Conservation (phyloP, 2,888 invertebrate genomes). For the Eupithecia centaureata region DNA sequence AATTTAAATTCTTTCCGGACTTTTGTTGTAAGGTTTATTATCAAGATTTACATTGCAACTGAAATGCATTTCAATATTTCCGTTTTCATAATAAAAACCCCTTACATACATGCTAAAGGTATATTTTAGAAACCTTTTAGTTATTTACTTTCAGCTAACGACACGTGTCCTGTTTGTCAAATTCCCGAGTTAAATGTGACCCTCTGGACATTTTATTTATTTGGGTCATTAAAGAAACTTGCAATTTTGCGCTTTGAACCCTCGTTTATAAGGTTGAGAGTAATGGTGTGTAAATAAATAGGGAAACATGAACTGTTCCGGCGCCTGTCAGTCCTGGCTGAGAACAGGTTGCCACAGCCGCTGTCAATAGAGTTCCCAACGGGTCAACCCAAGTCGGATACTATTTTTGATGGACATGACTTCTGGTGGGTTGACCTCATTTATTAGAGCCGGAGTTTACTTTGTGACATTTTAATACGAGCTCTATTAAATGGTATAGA, state of each 20-base stretch:
- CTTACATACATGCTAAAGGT: neutral
- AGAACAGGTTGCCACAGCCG: constrained; percentile 46
- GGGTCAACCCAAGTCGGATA: constrained; percentile 46
- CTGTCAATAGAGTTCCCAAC: constrained; percentile 55
- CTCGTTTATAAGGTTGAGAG: constrained; percentile 32
- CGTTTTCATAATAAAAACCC: constrained; percentile 22
- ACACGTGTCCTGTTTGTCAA: constrained; percentile 4
- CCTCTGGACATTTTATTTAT: constrained; percentile 40
- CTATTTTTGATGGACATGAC: constrained; percentile 45
- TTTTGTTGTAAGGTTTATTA: constrained; percentile 5
- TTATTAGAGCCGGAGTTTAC: neutral
- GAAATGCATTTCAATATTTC: constrained; percentile 47
- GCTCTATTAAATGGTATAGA: neutral
- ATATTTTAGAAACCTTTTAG: neutral
- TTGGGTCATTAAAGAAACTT: constrained; percentile 22
- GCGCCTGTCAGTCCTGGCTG: constrained; percentile 35
- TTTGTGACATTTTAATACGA: neutral
- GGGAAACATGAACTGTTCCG: constrained; percentile 48
- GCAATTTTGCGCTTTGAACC: constrained; percentile 40
- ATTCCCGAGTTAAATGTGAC: constrained; percentile 37
- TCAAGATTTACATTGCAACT: constrained; percentile 38
- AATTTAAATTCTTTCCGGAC: constrained; percentile 14
- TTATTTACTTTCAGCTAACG: neutral
- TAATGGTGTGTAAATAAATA: constrained; percentile 30
- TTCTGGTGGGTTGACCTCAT: constrained; percentile 33